phyloP scores from a whole-genome alignment of 2,888 invertebrate species.

The Metalampra italica region DNA sequence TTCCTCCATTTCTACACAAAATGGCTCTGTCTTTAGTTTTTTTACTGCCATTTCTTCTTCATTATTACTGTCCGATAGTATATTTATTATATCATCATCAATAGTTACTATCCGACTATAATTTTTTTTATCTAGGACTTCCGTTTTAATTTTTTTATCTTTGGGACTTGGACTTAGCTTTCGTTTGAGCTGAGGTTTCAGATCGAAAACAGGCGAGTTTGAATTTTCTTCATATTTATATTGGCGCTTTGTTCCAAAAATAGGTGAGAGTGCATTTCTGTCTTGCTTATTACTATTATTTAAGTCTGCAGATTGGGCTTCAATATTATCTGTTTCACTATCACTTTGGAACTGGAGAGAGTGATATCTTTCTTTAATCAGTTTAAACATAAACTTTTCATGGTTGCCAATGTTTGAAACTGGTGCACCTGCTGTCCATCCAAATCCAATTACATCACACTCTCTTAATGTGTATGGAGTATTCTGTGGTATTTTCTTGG shows the following conservation, averaged over 20 bases:
- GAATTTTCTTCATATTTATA: neutral
- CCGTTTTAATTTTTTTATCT: conserved; percentile 21
- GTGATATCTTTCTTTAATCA: conserved; percentile 31
- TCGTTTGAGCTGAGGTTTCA: conserved; percentile 41
- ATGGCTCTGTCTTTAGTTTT: conserved; percentile 39
- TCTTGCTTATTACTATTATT: conserved; percentile 11
- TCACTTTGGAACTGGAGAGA: conserved; percentile 40
- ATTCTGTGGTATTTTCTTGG: conserved; percentile 47
- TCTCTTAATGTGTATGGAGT: conserved; percentile 47
- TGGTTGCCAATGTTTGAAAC: conserved; percentile 42
- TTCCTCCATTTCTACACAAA: conserved; percentile 29
- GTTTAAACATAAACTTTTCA: conserved; percentile 60
- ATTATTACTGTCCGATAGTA: conserved; percentile 49
- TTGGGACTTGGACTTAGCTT: conserved; percentile 27
- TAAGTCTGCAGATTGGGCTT: conserved; percentile 32
- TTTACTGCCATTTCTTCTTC: conserved; percentile 21
- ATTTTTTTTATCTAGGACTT: conserved; percentile 21
- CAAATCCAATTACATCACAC: conserved; percentile 76
- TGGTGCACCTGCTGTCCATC: conserved; percentile 52
- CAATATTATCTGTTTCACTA: conserved; percentile 40
- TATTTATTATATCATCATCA: conserved; percentile 31
- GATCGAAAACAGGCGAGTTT: conserved; percentile 22
- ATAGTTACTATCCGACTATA: conserved; percentile 6
- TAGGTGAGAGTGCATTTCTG: neutral
- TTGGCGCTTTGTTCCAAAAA: neutral